phyloP scores from a whole-genome alignment of 2,113 vertebrate species.

The Athene cunicularia region DNA sequence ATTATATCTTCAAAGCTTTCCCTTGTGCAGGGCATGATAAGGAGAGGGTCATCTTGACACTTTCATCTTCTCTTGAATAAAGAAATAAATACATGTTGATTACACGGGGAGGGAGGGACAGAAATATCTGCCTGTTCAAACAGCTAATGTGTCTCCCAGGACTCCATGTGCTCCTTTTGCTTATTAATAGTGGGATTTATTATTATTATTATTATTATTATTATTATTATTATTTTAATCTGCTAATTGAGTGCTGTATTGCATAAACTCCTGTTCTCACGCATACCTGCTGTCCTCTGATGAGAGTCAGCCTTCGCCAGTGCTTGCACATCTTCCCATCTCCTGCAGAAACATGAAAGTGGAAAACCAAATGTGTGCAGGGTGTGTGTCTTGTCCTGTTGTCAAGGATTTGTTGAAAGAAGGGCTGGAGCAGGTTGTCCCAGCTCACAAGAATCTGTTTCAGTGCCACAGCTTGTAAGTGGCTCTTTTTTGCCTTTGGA shows the following conservation, averaged over 20 bases:
- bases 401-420: accelerated
- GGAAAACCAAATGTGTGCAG: neutral
- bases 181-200: neutral
- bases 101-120: neutral
- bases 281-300: accelerated
- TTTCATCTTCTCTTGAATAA: constrained; percentile 62
- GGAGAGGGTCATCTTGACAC: constrained; percentile 61
- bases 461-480: accelerated
- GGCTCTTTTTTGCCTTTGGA: neutral
- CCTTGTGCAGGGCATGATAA: constrained; percentile 58
- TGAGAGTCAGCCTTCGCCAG: accelerated
- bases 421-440: neutral
- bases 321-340: neutral
- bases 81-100: constrained; percentile 46
- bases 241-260: neutral
- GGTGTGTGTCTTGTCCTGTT: neutral
- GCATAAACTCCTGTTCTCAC: neutral
- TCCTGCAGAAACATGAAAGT: neutral
- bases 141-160: constrained; percentile 3
- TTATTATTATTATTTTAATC: neutral
- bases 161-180: neutral
- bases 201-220: neutral
- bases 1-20: constrained; percentile 71
- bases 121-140: constrained; percentile 21
- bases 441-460: neutral